Evolutionary conservation across 2,888 invertebrate genomes (phyloP), one percentile per base, ranked within the genome.

Genomic region (Melanostoma mellinum): DNA sequence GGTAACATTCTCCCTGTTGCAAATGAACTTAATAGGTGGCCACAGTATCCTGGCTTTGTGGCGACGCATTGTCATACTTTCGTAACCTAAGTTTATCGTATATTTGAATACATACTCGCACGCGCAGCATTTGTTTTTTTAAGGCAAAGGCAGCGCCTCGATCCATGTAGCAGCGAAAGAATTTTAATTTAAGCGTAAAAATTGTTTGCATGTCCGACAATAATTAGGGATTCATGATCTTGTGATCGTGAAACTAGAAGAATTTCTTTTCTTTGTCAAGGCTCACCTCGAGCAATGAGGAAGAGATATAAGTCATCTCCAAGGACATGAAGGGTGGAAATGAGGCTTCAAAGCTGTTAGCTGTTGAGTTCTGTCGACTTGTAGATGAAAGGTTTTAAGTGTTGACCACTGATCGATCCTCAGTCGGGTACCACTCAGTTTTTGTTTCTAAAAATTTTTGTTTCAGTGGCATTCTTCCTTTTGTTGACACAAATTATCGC

Each of bases 181-280:
- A 79, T 79, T 79, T 79, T 68, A 73, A 79, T 79, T 79, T 53
- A 74, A 68, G 74, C 53, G 69, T 61, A 0, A 53, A 76, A 1
- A 76, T 68, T 61, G 35, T n/a, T 55, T 30, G 42, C 69, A 38
- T 53, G 55, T n/a, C 46, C 46, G 10, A 50, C 76, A 42, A 30
- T 38, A 36, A 76, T 76, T 76, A 69, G 52, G 42, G 48, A 20
- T 63, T 48, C 33, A 32, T 50, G 4, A 36, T 6, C 3, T 10
- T 3, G n/a, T 6, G 3, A 20, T 36, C n/a, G 46, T 20, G 30
- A 38, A 35, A 2, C 1, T 4, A 20, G 20, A 5, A 30, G 38
- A 30, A 50, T 50, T 48, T 48, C 3, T 9, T 36, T 63, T 63
- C 9, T 20, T 63, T 9, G 8, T 35, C 8, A 20, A 20, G 4